Percentiles rank a stretch among this genome's conserved stretches.
phyloP scores from a whole-genome alignment of 2,797 vertebrate genomes.

The Eulemur albifrons region DNA sequence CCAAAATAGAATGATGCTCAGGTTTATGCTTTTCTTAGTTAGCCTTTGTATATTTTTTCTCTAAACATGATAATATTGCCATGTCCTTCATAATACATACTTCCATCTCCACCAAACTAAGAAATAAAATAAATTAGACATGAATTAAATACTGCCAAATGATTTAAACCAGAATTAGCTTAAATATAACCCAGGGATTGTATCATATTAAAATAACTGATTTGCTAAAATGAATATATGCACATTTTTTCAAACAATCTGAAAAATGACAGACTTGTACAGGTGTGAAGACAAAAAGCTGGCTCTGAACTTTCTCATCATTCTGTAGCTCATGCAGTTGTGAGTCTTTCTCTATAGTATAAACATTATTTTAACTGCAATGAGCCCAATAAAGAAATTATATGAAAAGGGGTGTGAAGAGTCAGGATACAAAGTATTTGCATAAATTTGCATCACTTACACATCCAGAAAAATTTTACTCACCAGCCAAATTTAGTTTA shows the following conservation, averaged over 20 bases:
- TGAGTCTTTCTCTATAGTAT: conserved; percentile 13
- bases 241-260: not conserved
- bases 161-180: not conserved
- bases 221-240: not conserved
- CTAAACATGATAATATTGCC: not conserved
- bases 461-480: conserved; percentile 66
- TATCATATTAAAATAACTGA: not conserved
- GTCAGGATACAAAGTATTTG: conserved; percentile 71
- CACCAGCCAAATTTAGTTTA: conserved; percentile 65
- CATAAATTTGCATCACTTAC: conserved; percentile 75
- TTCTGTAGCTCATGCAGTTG: not conserved
- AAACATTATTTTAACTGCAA: conserved; percentile 29
- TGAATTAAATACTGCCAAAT: not conserved
- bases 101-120: not conserved
- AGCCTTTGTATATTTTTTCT: not conserved
- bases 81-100: not conserved
- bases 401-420: conserved; percentile 68
- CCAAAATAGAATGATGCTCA: not conserved
- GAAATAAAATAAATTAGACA: not conserved
- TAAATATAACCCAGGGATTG: not conserved
- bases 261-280: not conserved
- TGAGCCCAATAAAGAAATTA: conserved; percentile 58
- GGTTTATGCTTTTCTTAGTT: not conserved
- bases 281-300: not conserved
- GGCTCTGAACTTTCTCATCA: not conserved